phyloP scores from a whole-genome alignment of 2,113 vertebrate genomes.

The Saguinus midas region DNA sequence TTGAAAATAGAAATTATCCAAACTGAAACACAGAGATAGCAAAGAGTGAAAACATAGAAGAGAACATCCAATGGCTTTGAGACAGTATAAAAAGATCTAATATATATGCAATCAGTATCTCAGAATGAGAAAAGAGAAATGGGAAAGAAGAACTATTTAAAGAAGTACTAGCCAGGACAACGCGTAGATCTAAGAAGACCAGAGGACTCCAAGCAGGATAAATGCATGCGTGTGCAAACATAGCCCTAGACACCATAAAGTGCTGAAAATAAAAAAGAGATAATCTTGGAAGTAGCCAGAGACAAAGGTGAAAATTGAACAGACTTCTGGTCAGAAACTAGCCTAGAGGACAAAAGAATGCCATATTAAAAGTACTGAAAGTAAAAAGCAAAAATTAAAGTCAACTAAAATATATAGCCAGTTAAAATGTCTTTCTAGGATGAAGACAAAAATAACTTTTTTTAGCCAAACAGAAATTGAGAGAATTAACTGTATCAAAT shows the following conservation, averaged over 20 bases:
- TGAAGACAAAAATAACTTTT: background rate
- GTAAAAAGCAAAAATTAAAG: background rate
- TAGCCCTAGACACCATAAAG: background rate
- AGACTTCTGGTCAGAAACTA: background rate
- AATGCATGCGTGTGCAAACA: fast-evolving
- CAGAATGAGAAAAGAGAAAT: background rate
- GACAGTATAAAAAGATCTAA: background rate
- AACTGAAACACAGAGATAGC: background rate
- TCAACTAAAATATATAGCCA: background rate
- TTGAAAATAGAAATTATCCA: background rate
- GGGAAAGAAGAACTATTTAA: background rate
- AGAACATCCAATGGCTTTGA: background rate
- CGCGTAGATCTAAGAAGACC: background rate
- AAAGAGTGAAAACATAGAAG: background rate
- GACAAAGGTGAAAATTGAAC: background rate
- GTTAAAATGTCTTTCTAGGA: background rate
- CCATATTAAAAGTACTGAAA: background rate
- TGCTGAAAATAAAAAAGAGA: background rate
- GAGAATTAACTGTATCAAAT: background rate
- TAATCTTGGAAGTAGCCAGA: background rate
- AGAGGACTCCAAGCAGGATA: background rate
- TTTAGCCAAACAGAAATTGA: background rate
- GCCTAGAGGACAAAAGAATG: background rate
- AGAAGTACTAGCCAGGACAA: background rate
- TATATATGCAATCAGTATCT: background rate